phyloP scores from a whole-genome alignment of 1,140 invertebrate genomes.

The Zaprionus ghesquierei region DNA sequence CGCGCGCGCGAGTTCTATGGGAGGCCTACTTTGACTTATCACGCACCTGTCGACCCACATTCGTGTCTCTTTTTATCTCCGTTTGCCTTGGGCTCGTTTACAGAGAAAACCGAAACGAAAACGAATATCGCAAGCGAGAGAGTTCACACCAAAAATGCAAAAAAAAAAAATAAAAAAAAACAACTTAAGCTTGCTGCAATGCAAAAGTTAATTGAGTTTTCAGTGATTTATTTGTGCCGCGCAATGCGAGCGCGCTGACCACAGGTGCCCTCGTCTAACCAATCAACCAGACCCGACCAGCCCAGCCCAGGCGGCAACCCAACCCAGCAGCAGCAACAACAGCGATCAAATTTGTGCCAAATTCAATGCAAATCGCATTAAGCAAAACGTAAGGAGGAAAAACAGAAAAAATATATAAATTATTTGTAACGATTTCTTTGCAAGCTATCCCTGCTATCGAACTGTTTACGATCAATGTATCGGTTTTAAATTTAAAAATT shows the following conservation, averaged over 20 bases:
- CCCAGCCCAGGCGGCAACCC: slow-evolving; percentile 1
- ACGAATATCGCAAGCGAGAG: slow-evolving; percentile 17
- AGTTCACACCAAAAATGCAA: slow-evolving; percentile 15
- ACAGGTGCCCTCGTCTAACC: slow-evolving; percentile 5
- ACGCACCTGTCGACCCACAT: slow-evolving; percentile 29
- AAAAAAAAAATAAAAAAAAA: slow-evolving; percentile 5
- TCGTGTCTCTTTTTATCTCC: slow-evolving; percentile 11
- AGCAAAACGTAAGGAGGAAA: slow-evolving; percentile 4
- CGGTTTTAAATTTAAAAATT: not conserved
- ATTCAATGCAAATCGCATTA: slow-evolving; percentile 29
- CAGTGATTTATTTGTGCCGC: slow-evolving; percentile 17
- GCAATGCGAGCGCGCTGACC: slow-evolving; percentile 2
- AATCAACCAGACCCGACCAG: too few relatives aligned
- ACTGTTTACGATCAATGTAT: not conserved
- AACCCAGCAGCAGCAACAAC: slow-evolving; percentile 5
- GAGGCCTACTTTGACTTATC: slow-evolving; percentile 22
- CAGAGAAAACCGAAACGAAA: not conserved
- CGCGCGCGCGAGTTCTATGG: too few relatives aligned
- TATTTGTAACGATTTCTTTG: not conserved
- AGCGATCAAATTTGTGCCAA: slow-evolving; percentile 16
- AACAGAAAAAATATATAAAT: not conserved
- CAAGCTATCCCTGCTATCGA: not conserved
- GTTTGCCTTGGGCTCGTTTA: slow-evolving; percentile 11
- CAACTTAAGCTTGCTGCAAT: slow-evolving; percentile 2
- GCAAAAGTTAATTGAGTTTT: slow-evolving; percentile 9